phyloP scores from a whole-genome alignment of 1,140 invertebrate species.

The Drosophila neocordata region DNA sequence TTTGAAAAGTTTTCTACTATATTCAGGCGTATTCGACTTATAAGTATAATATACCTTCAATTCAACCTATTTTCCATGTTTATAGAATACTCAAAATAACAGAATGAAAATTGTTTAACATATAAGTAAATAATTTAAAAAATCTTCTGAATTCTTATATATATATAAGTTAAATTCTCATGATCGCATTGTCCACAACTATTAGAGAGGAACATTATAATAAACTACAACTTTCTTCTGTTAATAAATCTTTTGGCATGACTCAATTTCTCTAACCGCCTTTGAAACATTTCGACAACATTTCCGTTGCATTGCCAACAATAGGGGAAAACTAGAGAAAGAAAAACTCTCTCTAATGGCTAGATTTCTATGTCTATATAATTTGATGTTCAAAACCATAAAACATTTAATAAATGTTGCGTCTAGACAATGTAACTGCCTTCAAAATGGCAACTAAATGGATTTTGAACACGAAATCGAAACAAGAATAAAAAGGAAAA shows the following conservation, averaged over 20 bases:
- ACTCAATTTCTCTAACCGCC: conserved; percentile 46
- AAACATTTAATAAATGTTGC: conserved; percentile 80
- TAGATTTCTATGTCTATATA: conserved; percentile 72
- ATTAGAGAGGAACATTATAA: neutral
- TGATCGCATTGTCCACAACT: neutral
- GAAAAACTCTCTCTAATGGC: conserved; percentile 45
- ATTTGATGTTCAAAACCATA: conserved; percentile 74
- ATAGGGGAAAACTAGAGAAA: neutral
- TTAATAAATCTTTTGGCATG: conserved; percentile 43
- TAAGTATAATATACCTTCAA: too few species aligned
- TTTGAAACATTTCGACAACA: conserved; percentile 45
- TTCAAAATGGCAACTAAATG: conserved; percentile 80
- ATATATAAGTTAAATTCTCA: too few species aligned
- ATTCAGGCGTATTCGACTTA: too few species aligned
- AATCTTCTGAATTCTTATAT: too few species aligned
- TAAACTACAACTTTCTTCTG: neutral
- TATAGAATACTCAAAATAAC: too few species aligned
- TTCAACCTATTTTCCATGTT: too few species aligned
- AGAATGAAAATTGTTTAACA: too few species aligned
- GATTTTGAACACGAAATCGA: conserved; percentile 78
- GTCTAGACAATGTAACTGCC: conserved; percentile 82
- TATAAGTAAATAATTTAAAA: too few species aligned
- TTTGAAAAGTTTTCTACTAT: too few species aligned
- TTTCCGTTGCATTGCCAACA: conserved; percentile 42
- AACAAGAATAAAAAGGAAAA: conserved; percentile 32